Evolutionary conservation across 2,888 invertebrate genomes (phyloP).

Genomic region (Hypselothyrea guttata): DNA sequence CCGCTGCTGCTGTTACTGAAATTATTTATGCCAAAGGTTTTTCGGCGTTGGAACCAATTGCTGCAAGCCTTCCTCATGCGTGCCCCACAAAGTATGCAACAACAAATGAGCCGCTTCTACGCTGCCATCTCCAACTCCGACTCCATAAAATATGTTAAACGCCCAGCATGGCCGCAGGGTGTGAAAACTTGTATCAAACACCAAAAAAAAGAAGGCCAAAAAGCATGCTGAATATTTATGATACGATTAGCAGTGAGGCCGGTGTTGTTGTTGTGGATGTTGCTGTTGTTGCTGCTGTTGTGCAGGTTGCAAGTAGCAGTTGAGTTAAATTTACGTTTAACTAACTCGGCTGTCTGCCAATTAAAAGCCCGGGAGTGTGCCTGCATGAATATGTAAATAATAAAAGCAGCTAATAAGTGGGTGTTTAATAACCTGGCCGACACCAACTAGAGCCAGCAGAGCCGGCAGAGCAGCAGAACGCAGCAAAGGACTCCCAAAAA

Average conservation of each 20-base stretch:
- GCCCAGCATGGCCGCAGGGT: constrained; percentile 46
- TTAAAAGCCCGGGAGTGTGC: constrained; percentile 66
- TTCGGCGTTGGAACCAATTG: not conserved
- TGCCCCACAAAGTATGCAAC: constrained; percentile 64
- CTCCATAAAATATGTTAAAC: constrained; percentile 73
- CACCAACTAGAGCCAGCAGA: constrained; percentile 36
- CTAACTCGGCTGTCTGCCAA: constrained; percentile 55
- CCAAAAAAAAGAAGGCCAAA: constrained; percentile 26
- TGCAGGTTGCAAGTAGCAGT: constrained; percentile 65
- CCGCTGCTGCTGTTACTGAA: constrained; percentile 25
- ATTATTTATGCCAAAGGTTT: constrained; percentile 35
- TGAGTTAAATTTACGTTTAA: constrained; percentile 55
- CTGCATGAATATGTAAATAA: constrained; percentile 79
- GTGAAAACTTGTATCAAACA: constrained; percentile 75
- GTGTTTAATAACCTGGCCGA: constrained; percentile 78
- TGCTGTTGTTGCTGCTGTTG: constrained; percentile 25
- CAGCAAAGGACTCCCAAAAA: constrained; percentile 29
- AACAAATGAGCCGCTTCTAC: constrained; percentile 33
- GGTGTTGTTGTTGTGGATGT: constrained; percentile 9
- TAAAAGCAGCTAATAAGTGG: constrained; percentile 80
- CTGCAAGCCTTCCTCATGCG: constrained; percentile 57
- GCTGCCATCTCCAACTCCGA: constrained; percentile 13
- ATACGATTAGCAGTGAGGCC: constrained; percentile 68
- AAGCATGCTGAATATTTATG: constrained; percentile 75
- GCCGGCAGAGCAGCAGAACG: constrained; percentile 15